Evolutionary conservation across 37 sponge, comb jelly and placozoan species (phyloP).

Genomic region (Halichondria panicea): DNA sequence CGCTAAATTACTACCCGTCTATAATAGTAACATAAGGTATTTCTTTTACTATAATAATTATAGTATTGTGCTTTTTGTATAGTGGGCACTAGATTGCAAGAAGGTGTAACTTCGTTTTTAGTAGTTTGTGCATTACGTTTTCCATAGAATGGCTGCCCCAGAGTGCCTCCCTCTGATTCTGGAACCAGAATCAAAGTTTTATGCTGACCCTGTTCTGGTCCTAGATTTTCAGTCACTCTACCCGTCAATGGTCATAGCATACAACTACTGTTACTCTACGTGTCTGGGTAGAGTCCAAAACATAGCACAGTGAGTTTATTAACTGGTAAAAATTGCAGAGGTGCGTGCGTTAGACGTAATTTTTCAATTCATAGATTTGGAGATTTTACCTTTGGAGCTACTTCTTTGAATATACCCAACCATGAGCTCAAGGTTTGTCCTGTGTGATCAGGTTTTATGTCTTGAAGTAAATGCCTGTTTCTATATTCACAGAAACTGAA

Average conservation of each 20-base stretch:
- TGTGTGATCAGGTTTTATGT: neutral
- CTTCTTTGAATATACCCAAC: conserved; percentile 19
- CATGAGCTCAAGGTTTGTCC: conserved; percentile 10
- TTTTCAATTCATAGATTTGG: conserved; percentile 31
- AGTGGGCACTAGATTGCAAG: too few relatives aligned
- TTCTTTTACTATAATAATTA: too few relatives aligned
- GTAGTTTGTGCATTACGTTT: too few relatives aligned
- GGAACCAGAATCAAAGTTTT: conserved; percentile 95
- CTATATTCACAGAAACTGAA: conserved; percentile 46
- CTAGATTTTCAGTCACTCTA: conserved; percentile 99
- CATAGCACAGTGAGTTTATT: conserved; percentile 35
- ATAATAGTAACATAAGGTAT: too few relatives aligned
- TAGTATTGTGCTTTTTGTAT: too few relatives aligned
- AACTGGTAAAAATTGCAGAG: neutral
- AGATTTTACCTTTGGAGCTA: conserved; percentile 80
- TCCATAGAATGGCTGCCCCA: conserved; percentile 88
- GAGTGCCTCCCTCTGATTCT: conserved; percentile 86
- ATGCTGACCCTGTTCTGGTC: conserved; percentile 94
- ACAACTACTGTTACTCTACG: conserved; percentile 98
- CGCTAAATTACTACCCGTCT: too few relatives aligned
- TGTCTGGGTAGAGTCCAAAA: conserved; percentile 87
- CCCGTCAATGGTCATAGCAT: conserved; percentile 95
- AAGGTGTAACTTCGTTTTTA: too few relatives aligned
- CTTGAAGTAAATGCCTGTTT: conserved; percentile 12
- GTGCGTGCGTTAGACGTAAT: neutral